phyloP scores from a whole-genome alignment of 2,113 vertebrate genomes.

The Serinus canaria region DNA sequence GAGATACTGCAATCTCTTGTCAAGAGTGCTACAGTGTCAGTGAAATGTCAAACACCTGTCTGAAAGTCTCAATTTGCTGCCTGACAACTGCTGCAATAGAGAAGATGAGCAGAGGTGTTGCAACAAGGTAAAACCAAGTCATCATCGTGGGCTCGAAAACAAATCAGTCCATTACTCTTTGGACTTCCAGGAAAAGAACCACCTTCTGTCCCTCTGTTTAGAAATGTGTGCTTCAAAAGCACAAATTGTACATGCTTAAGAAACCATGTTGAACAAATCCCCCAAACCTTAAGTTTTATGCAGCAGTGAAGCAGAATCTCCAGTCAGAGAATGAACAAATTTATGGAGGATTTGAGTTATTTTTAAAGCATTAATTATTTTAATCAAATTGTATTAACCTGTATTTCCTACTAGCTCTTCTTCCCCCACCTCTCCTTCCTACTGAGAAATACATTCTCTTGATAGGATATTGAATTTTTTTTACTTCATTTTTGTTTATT shows the following conservation, averaged over 20 bases:
- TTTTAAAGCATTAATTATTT: background rate
- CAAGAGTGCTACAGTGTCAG: background rate
- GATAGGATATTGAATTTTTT: background rate
- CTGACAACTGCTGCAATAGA: background rate
- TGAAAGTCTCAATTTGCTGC: background rate
- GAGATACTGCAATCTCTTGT: background rate
- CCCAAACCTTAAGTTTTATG: background rate
- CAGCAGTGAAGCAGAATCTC: background rate
- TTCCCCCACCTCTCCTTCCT: background rate
- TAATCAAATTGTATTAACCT: background rate
- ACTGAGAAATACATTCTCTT: background rate
- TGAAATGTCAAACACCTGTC: background rate
- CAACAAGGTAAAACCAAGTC: background rate
- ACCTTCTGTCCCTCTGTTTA: background rate
- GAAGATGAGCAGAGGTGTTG: background rate
- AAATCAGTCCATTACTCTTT: background rate
- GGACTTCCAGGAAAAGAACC: background rate
- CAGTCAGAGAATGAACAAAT: background rate
- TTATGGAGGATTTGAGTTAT: background rate
- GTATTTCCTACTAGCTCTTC: background rate
- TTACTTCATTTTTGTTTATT: background rate
- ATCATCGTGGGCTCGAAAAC: background rate
- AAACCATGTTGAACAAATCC: background rate
- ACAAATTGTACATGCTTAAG: background rate
- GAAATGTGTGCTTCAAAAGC: background rate